These are phyloP conservation scores for Thelaira solivaga DNA, from an alignment of 2,888 invertebrate species.

Conservation along the genomic window DNA sequence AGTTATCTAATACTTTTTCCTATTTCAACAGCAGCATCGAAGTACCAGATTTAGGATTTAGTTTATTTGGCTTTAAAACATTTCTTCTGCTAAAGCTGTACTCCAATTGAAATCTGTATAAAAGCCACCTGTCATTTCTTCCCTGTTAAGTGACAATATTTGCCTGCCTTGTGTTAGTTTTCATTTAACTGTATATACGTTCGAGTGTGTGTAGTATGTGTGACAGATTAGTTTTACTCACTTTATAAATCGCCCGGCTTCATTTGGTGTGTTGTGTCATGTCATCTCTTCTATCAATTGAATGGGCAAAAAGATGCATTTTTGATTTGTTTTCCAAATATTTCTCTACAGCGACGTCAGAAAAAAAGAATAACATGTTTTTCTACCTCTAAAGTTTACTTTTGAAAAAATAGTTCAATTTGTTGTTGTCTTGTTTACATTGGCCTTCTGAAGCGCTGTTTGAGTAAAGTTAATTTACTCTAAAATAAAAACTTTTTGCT, in stretches of 20 bases:
- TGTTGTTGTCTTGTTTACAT: constrained; percentile 40
- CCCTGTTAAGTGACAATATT: no score
- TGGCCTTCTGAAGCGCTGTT: constrained; percentile 5
- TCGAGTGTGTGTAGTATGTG: neutral
- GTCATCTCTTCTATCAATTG: constrained; percentile 23
- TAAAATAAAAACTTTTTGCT: neutral
- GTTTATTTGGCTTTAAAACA: no score
- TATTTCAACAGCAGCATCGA: no score
- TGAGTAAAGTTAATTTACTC: neutral
- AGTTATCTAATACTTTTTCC: no score
- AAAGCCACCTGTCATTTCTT: no score
- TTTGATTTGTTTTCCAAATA: constrained; percentile 47
- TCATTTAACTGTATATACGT: neutral
- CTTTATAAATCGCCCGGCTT: neutral
- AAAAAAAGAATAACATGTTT: no score
- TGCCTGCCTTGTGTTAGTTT: neutral
- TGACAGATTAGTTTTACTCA: neutral
- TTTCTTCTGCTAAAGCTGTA: no score
- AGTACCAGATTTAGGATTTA: no score
- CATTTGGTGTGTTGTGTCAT: constrained; percentile 21
- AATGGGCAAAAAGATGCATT: constrained; percentile 35
- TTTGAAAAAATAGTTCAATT: constrained; percentile 1
- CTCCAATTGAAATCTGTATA: no score
- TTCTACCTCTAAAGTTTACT: no score
- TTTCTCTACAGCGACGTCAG: constrained; percentile 47